A percentile compares a stretch with the other conserved stretches of the same genome.
Evolutionary conservation across 2,888 invertebrate species (phyloP).

Genomic region (Adelognathus sp.): DNA sequence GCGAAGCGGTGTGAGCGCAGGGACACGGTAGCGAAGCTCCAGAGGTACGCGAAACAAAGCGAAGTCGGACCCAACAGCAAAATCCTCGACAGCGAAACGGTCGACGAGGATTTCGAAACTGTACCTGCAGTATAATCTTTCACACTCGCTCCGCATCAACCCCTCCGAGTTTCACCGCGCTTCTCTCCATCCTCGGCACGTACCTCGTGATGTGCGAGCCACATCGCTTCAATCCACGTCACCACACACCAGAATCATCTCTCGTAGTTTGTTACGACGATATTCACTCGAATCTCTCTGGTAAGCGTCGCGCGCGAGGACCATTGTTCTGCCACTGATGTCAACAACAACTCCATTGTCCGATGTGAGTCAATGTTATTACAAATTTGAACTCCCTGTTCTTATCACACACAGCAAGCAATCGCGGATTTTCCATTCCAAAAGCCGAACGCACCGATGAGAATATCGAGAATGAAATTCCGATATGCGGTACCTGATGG

Average conservation of each 20-base stretch:
- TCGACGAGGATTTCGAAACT: slow-evolving; percentile 25
- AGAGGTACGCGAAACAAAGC: slow-evolving; percentile 2
- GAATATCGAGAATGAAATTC: background rate
- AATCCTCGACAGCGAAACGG: background rate
- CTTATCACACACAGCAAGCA: background rate
- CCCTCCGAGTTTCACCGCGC: background rate
- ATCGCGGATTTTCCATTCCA: background rate
- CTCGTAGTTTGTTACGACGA: slow-evolving; percentile 4
- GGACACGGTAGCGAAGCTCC: background rate
- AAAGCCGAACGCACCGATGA: background rate
- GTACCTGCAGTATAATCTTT: slow-evolving; percentile 5
- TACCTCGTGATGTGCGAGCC: background rate
- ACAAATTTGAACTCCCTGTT: background rate
- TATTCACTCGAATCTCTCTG: background rate
- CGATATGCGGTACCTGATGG: background rate
- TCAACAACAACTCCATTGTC: background rate
- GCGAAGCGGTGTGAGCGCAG: background rate
- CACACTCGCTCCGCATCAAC: background rate
- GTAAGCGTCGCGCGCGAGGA: background rate
- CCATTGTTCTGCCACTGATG: background rate
- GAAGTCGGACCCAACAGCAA: slow-evolving; percentile 11
- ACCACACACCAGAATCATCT: background rate
- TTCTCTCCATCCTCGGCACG: background rate
- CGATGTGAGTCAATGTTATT: slow-evolving; percentile 20
- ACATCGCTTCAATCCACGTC: background rate